Evolutionary conservation across 1,140 invertebrate species (phyloP), one percentile per base, ranked within the genome.

Genomic region (Bombyx mori): DNA sequence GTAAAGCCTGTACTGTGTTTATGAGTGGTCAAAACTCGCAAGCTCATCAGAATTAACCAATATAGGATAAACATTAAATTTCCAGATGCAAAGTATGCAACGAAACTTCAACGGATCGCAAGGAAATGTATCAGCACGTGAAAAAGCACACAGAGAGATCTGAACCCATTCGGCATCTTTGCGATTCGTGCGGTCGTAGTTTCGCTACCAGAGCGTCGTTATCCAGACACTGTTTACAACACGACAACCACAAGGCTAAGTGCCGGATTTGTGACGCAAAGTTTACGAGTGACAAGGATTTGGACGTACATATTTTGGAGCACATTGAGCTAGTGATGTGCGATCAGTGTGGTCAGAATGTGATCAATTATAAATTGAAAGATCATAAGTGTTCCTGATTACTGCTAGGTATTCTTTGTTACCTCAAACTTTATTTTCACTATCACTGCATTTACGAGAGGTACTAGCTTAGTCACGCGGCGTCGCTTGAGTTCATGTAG

Each of bases 11-110:
- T 1, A 46, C 1, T 46, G n/a, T 46, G 44, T 46, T 46, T 3
- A 46, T 46, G n/a, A 46, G 8, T 8, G 3, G 2, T 8, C 1
- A 35, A 35, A 5, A 5, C 4, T 35, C 4, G 26, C 26, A 35
- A 35, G 26, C 26, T 35, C 4, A 35, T 35, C 26, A 35, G 26
- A 0, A 9, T 10, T 47, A 47, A 4, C 9, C 4, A 7, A 47
- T 47, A 10, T 18, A 22, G 8, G 6, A 51, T 6, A 8, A 46
- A 52, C 47, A 10, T 43, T 44, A 35, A 45, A 44, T 47, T 82
- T 83, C 12, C 72, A 86, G 83, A 56, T 86, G 83, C 58, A 86
- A 85, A 72, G 60, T 83, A 52, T 86, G 83, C 59, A 68, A 58
- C 53, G 65, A 69, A 46, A 75, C 71, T 46, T 77, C 74, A 55